A percentile compares a stretch with the other conserved stretches of the same genome.
Evolutionary conservation across 1,140 invertebrate genomes (phyloP).

Genomic region (Telenomus remus): DNA sequence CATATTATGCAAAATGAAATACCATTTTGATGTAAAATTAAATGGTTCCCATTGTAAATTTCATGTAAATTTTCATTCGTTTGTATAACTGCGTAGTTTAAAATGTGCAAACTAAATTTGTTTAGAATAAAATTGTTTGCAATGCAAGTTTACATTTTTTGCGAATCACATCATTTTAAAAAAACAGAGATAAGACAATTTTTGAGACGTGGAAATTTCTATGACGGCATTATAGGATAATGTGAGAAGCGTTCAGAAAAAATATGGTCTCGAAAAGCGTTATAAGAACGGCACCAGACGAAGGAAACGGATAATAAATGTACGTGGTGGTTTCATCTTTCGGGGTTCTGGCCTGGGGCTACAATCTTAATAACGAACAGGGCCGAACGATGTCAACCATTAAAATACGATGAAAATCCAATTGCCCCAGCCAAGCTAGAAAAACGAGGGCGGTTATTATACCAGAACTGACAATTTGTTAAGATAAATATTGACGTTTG

Average conservation of each 20-base stretch:
- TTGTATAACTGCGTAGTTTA: too few relatives aligned
- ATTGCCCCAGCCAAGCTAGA: not conserved
- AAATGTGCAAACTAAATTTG: too few relatives aligned
- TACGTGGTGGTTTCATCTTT: slow-evolving; percentile 22
- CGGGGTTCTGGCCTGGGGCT: slow-evolving; percentile 17
- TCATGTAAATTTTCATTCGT: too few relatives aligned
- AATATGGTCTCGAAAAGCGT: slow-evolving; percentile 11
- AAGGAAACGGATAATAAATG: slow-evolving; percentile 10
- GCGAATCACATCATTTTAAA: too few relatives aligned
- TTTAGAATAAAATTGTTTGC: too few relatives aligned
- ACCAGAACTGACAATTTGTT: not conserved
- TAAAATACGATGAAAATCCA: slow-evolving; percentile 22
- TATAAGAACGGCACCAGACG: slow-evolving; percentile 11
- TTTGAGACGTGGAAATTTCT: slow-evolving; percentile 23
- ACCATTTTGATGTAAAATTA: too few relatives aligned
- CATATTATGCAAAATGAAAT: too few relatives aligned
- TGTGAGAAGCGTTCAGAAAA: slow-evolving; percentile 17
- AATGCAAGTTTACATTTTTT: too few relatives aligned
- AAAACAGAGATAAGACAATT: slow-evolving; percentile 18
- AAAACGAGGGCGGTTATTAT: not conserved
- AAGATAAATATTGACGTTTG: not conserved
- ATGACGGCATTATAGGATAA: slow-evolving; percentile 9
- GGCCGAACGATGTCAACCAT: slow-evolving; percentile 6
- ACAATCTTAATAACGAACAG: slow-evolving; percentile 23
- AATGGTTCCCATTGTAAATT: too few relatives aligned